These are phyloP conservation scores for Philonicus albiceps DNA, from an alignment of 2,888 invertebrate genomes.

Conservation along the genomic window DNA sequence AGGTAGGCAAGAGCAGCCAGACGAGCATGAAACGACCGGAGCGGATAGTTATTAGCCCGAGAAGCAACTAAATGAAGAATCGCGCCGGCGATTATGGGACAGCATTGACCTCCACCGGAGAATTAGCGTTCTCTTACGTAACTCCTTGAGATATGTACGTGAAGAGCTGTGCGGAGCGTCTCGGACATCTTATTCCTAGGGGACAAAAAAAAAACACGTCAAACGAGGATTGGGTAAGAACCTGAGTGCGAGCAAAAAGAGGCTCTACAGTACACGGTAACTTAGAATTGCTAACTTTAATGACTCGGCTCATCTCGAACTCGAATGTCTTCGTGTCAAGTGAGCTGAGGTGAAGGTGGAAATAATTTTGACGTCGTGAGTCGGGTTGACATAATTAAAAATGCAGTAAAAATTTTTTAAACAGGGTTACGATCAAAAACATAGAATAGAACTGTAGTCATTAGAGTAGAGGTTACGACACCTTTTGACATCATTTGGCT, in stretches of 20 bases:
- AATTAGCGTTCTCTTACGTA: neutral
- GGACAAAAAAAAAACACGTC: neutral
- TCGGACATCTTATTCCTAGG: neutral
- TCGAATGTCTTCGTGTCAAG: neutral
- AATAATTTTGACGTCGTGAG: neutral
- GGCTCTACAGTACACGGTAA: neutral
- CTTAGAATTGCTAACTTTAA: slow-evolving; percentile 28
- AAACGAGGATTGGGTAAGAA: neutral
- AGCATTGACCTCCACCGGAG: neutral
- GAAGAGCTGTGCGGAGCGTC: neutral
- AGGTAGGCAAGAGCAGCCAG: neutral
- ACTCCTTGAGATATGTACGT: neutral
- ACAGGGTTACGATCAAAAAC: neutral
- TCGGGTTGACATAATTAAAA: neutral
- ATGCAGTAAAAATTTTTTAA: neutral
- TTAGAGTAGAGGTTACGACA: neutral
- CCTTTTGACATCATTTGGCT: neutral
- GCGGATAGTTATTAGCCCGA: neutral
- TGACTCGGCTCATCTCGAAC: neutral
- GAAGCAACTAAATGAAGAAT: slow-evolving; percentile 22
- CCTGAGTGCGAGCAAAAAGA: neutral
- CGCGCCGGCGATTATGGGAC: neutral
- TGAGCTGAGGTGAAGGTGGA: slow-evolving; percentile 28
- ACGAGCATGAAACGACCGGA: neutral
- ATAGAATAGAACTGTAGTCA: neutral